Evolutionary conservation across 2,797 vertebrate species (phyloP), one percentile per base, ranked within the genome.

Genomic region (Brachyalestes nurse): DNA sequence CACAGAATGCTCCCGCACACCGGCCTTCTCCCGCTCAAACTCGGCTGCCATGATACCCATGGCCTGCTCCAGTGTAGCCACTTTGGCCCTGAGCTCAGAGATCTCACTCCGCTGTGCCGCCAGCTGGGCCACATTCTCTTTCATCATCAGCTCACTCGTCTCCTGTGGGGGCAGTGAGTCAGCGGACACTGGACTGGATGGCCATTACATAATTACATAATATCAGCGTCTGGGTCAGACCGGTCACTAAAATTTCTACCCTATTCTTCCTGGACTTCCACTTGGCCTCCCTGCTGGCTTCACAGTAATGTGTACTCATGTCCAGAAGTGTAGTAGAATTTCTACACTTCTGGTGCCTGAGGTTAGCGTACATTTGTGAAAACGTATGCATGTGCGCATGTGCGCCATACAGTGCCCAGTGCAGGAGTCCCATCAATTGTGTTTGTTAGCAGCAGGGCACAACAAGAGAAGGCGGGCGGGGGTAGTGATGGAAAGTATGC

Each of bases 121-220:
- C 81, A 94, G 83, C 86, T 96, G 92, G 60, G 89, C 83, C 60
- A 91, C 65, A n/a, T 94, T 95, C 87, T 96, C 93, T 84, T 89
- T 93, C 75, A 95, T 83, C 75, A 94, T 93, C 34, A 90, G 71
- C 19, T 96, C 92, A 62, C 82, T 91, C 23, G 89, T 95, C 86
- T 94, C 95, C 97, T 98, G 89, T 51, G 47, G 47, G 65, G 65
- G 78, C 21, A 78, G 38, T 19, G 25, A 14, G 25, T 23, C 51
- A 78, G 19, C 38, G 16, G 55, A 73, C 28, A 21, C 49, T 16
- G 34, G 72, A 40, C 34, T 58, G 47, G 28, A 72, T 34, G 13
- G 55, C n/a, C 55, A 60, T 70, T 51, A 70, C n/a, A 51, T 70
- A 70, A 70, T 70, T 49, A 70, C 42, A 51, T 70, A 70, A 70